Percentiles rank a stretch among this genome's conserved stretches.
Evolutionary conservation across 2,797 vertebrate species (phyloP).

Genomic region (Macroramphosus scolopax): DNA sequence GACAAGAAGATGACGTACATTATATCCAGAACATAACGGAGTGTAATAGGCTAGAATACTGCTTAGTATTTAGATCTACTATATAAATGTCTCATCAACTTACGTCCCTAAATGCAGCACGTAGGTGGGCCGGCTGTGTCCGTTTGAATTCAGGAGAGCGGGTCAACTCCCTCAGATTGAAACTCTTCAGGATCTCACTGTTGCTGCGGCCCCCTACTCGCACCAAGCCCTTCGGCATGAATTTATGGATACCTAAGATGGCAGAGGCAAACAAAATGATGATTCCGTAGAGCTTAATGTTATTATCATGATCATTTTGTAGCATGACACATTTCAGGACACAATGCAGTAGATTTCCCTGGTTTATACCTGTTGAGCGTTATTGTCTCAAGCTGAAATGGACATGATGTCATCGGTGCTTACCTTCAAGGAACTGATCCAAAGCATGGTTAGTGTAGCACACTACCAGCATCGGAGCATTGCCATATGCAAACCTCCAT

Average conservation of each 20-base stretch:
- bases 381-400: too few species aligned
- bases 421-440: conserved; percentile 98
- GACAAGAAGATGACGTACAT: background rate
- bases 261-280: conserved; percentile 22
- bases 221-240: conserved; percentile 81
- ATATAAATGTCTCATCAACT: conserved; percentile 35
- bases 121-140: conserved; percentile 70
- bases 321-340: background rate
- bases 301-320: too few species aligned
- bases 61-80: too few species aligned
- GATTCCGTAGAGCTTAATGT: too few species aligned
- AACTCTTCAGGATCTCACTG: conserved; percentile 84
- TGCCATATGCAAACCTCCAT: conserved; percentile 59
- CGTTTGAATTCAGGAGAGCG: conserved; percentile 48
- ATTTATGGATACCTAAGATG: conserved; percentile 82
- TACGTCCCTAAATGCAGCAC: conserved; percentile 74
- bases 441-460: conserved; percentile 97
- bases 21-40: too few species aligned
- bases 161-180: conserved; percentile 83
- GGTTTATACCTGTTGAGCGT: too few species aligned
- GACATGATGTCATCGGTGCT: conserved; percentile 15
- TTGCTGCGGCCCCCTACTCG: conserved; percentile 90
- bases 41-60: too few species aligned
- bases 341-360: too few species aligned
- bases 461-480: conserved; percentile 86